phyloP scores from a whole-genome alignment of 1,140 invertebrate species.

The Ephestia elutella region DNA sequence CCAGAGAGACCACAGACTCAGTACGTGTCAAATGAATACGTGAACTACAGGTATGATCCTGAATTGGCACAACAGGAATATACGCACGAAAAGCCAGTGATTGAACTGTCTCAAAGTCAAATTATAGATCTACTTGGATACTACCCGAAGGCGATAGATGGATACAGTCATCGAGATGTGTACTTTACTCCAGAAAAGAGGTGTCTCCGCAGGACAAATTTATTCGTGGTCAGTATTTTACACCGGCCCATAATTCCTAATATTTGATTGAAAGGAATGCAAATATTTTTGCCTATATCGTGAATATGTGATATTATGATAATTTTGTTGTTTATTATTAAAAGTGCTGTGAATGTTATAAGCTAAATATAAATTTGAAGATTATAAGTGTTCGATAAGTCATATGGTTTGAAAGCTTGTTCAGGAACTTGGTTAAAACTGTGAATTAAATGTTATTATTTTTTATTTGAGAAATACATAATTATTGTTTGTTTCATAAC shows the following conservation, averaged over 20 bases:
- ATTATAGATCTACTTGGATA: background rate
- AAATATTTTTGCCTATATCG: background rate
- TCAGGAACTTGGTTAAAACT: too few relatives aligned
- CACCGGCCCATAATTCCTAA: conserved; percentile 11
- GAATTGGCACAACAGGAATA: background rate
- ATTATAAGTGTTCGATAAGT: too few relatives aligned
- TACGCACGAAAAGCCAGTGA: background rate
- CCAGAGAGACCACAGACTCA: background rate
- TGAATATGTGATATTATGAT: conserved; percentile 19
- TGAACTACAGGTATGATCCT: background rate
- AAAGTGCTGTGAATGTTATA: too few relatives aligned
- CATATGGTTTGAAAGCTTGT: too few relatives aligned
- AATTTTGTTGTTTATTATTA: background rate
- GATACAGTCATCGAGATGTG: background rate
- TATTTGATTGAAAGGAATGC: background rate
- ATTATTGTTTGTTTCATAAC: too few relatives aligned
- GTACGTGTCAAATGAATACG: background rate
- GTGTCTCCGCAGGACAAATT: conserved; percentile 12
- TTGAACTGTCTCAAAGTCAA: background rate
- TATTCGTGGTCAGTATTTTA: conserved; percentile 19
- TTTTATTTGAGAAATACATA: too few relatives aligned
- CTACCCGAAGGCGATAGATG: background rate
- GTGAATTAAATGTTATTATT: too few relatives aligned
- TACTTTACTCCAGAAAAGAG: conserved; percentile 18
- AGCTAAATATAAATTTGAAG: too few relatives aligned